Evolutionary conservation across 2,797 vertebrate species (phyloP), one percentile per base, ranked within the genome.

Genomic region (Paramormyrops hopkinsi): DNA sequence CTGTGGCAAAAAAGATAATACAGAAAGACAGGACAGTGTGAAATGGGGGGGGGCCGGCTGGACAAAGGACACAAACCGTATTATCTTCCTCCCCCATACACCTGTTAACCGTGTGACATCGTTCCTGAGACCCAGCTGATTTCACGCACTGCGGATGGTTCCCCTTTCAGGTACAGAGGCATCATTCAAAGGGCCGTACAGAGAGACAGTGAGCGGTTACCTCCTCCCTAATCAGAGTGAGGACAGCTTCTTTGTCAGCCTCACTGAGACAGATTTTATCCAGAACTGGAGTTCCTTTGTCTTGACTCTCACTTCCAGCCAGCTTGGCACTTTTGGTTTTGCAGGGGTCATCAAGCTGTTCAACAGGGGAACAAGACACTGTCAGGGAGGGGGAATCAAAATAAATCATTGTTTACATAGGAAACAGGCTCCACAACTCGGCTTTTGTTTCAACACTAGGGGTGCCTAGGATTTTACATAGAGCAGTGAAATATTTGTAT

Each of bases 191-290:
- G 2, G n/a, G 48, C 44, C 0, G 11, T 14, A 46, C 48, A 14
- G 46, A 84, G 82, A 50, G 69, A 41, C 14, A 17, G 83, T 85
- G 11, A 88, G n/a, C 12, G 3, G n/a, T 93, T 94, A 98, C 98
- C 98, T 98, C 98, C 90, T 99, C 97, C 89, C 96, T 94, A 91
- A 99, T 98, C 91, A 99, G 95, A 0, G 96, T 96, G 76, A 98
- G 96, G 90, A 98, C 97, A 0, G 97, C 97, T 0, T 95, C 93
- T 94, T 97, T 98, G 92, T 98, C 97, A 0, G 95, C 92, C 90
- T 97, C 97, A 0, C 95, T 97, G 93, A 98, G 97, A 94, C 96
- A 97, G 93, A 97, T 97, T 51, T 96, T 92, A 8, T 97, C 97
- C 94, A 98, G 92, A 89, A 95, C 94, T 90, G 95, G 94, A 93